Evolutionary conservation across 2,113 vertebrate genomes (phyloP).

Genomic region (Zeus faber): DNA sequence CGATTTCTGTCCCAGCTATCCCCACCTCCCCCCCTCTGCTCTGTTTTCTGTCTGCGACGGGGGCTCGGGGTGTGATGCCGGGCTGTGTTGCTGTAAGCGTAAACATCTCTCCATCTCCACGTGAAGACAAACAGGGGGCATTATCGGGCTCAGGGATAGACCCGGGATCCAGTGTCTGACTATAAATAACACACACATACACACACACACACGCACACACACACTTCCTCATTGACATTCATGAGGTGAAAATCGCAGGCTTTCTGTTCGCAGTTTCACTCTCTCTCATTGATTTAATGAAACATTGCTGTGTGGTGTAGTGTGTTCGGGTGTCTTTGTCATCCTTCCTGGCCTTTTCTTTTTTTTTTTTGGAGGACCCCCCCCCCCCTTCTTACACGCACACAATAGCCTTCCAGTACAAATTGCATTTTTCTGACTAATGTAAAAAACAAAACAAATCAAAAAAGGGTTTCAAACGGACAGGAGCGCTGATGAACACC

Average conservation of each 20-base stretch:
- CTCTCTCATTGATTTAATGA: slow-evolving; percentile 54
- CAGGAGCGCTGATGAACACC: too few relatives aligned
- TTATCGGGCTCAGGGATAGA: slow-evolving; percentile 49
- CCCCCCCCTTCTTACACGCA: too few relatives aligned
- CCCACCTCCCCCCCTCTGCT: slow-evolving; percentile 21
- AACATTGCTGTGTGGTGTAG: slow-evolving; percentile 38
- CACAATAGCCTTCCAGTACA: too few relatives aligned
- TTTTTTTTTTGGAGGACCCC: too few relatives aligned
- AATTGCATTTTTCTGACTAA: too few relatives aligned
- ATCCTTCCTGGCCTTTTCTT: too few relatives aligned
- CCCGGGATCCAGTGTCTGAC: slow-evolving; percentile 46
- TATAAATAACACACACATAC: too few relatives aligned
- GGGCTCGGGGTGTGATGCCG: slow-evolving; percentile 19
- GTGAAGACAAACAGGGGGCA: slow-evolving; percentile 52
- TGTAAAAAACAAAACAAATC: too few relatives aligned
- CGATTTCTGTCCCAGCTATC: not conserved
- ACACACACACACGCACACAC: not conserved
- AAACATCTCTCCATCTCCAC: slow-evolving; percentile 54
- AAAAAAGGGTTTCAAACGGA: too few relatives aligned
- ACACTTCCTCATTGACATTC: slow-evolving; percentile 56
- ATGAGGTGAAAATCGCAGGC: slow-evolving; percentile 42
- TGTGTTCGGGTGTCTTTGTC: too few relatives aligned
- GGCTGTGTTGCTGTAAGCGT: slow-evolving; percentile 45
- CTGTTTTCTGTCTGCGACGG: slow-evolving; percentile 3
- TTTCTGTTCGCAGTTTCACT: slow-evolving; percentile 47